Evolutionary conservation across 2,113 vertebrate species (phyloP).

Genomic region (Beaufortia kweichowensis): DNA sequence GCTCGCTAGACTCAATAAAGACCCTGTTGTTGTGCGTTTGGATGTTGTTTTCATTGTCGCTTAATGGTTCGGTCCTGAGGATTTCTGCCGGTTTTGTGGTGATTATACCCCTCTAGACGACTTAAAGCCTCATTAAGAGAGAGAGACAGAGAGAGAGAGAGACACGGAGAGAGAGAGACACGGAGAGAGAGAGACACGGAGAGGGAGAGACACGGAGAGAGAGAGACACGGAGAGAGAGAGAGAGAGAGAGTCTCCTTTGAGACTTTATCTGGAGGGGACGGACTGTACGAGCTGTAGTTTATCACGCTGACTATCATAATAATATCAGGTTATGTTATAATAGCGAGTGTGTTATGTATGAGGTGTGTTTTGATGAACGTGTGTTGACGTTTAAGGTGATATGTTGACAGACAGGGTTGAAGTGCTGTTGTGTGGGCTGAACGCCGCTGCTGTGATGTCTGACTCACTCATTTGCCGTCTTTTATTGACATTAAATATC

Average conservation of each 20-base stretch:
- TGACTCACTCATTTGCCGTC: constrained; percentile 35
- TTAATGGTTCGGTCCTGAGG: not conserved
- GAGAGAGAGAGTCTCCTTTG: not conserved
- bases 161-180: not conserved
- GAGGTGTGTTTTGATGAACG: constrained; percentile 22
- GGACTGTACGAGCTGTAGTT: no score
- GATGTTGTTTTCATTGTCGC: not conserved
- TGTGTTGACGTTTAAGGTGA: constrained; percentile 5
- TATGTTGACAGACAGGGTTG: constrained; percentile 4
- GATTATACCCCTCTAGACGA: not conserved
- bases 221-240: not conserved
- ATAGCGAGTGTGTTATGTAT: constrained; percentile 28
- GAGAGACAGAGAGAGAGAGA: not conserved
- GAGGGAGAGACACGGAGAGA: not conserved
- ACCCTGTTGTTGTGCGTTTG: not conserved
- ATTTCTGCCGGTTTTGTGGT: constrained; percentile 16
- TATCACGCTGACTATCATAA: no score
- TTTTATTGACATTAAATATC: constrained; percentile 35
- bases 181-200: not conserved
- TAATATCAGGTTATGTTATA: not conserved
- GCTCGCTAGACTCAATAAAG: not conserved
- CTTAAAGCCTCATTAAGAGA: constrained; percentile 18
- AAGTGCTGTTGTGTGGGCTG: constrained; percentile 21
- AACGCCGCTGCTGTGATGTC: constrained; percentile 18
- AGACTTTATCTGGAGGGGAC: constrained; percentile 1